These are phyloP conservation scores for Chrysochloris asiatica DNA, from an alignment of 2,113 vertebrate genomes.

Conservation along the genomic window DNA sequence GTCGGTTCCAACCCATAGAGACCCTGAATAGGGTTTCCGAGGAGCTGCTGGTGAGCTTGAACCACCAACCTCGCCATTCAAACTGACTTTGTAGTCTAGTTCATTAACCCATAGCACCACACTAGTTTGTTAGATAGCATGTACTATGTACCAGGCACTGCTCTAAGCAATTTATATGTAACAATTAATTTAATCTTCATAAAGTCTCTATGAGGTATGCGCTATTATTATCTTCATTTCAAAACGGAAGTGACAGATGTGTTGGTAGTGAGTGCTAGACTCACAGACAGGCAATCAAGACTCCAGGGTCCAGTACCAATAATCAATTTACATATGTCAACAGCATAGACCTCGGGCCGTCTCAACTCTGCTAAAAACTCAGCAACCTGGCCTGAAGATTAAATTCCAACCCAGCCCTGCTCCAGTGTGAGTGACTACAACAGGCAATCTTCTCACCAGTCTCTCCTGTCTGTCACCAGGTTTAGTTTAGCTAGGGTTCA, in stretches of 20 bases:
- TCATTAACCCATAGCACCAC: background rate
- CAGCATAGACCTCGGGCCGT: background rate
- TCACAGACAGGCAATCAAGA: background rate
- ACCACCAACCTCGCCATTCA: background rate
- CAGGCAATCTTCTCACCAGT: background rate
- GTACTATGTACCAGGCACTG: too few relatives aligned
- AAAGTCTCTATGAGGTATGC: slow-evolving; percentile 16
- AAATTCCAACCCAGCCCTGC: background rate
- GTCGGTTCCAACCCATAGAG: too few relatives aligned
- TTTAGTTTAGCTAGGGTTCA: background rate
- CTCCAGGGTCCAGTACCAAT: background rate
- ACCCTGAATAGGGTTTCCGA: too few relatives aligned
- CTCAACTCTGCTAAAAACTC: slow-evolving; percentile 20
- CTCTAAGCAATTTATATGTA: background rate
- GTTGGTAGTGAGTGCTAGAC: background rate
- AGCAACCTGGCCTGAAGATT: background rate
- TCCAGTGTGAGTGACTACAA: background rate
- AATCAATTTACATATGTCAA: background rate
- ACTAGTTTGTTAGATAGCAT: too few relatives aligned
- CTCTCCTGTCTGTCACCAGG: background rate
- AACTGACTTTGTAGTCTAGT: too few relatives aligned
- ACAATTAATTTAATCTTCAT: slow-evolving; percentile 6
- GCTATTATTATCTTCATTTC: too few relatives aligned
- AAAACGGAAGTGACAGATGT: background rate
- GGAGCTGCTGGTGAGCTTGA: background rate